Percentiles rank a stretch among this genome's conserved stretches.
These are phyloP conservation scores for Microctonus brassicae DNA, from an alignment of 2,888 invertebrate genomes.

Conservation along the genomic window DNA sequence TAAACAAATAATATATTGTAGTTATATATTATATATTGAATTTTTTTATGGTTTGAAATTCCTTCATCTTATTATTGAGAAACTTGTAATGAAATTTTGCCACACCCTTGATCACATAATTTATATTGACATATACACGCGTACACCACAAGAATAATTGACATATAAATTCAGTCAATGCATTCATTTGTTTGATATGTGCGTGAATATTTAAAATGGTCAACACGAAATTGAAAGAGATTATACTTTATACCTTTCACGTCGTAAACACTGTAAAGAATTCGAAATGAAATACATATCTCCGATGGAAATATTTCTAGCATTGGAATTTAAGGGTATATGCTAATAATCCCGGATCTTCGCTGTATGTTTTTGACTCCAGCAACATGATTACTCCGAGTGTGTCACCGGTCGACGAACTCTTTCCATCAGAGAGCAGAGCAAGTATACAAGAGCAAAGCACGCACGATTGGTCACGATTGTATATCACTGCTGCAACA, in stretches of 20 bases:
- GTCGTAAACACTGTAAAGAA: not conserved
- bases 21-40: not conserved
- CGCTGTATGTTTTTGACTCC: constrained; percentile 10
- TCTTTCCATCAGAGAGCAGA: constrained; percentile 26
- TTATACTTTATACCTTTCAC: no score
- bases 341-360: constrained; percentile 15
- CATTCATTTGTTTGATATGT: not conserved
- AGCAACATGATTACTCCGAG: not conserved
- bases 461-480: constrained; percentile 30
- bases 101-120: constrained; percentile 25
- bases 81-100: constrained; percentile 15
- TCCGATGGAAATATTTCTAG: not conserved
- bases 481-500: not conserved
- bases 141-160: not conserved
- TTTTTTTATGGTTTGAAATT: not conserved
- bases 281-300: not conserved
- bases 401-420: constrained; percentile 28
- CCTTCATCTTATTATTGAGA: not conserved
- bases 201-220: no score
- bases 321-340: constrained; percentile 1
- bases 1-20: no score
- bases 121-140: constrained; percentile 12
- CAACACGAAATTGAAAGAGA: not conserved
- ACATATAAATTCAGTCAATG: not conserved
- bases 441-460: constrained; percentile 35